A percentile compares a stretch with the other conserved stretches of the same genome.
These are phyloP conservation scores for Papilio protenor DNA, from an alignment of 2,888 invertebrate genomes.

Conservation along the genomic window DNA sequence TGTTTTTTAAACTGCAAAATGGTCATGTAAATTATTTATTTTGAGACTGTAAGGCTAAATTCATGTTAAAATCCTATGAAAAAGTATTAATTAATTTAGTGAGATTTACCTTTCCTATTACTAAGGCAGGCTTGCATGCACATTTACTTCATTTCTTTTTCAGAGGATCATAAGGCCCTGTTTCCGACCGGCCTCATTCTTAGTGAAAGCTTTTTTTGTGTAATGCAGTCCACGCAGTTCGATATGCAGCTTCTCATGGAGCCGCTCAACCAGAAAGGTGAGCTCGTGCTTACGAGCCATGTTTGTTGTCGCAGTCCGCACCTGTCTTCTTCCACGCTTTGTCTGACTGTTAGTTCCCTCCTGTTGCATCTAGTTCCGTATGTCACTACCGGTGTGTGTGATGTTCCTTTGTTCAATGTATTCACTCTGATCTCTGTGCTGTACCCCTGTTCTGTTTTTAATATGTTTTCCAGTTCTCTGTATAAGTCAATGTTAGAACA, in stretches of 20 bases:
- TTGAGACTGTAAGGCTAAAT: not conserved
- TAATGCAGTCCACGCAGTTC: slow-evolving; percentile 71
- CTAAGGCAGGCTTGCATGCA: slow-evolving; percentile 72
- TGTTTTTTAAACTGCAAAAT: not conserved
- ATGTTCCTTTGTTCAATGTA: slow-evolving; percentile 48
- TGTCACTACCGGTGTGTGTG: slow-evolving; percentile 22
- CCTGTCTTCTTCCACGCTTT: slow-evolving; percentile 52
- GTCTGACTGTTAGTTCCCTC: slow-evolving; percentile 40
- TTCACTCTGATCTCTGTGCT: slow-evolving; percentile 47
- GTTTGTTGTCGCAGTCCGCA: slow-evolving; percentile 57
- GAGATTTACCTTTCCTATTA: slow-evolving; percentile 39
- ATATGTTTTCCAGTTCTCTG: not conserved
- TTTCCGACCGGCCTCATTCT: slow-evolving; percentile 61
- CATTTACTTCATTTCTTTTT: slow-evolving; percentile 79
- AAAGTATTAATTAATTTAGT: not conserved
- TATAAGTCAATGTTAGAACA: not conserved
- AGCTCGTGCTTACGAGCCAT: slow-evolving; percentile 67
- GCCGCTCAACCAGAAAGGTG: slow-evolving; percentile 79
- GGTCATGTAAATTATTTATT: not conserved
- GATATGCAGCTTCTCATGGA: slow-evolving; percentile 74
- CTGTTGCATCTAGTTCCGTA: slow-evolving; percentile 50
- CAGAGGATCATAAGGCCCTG: slow-evolving; percentile 68
- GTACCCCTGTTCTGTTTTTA: not conserved
- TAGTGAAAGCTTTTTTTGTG: slow-evolving; percentile 80
- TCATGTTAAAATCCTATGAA: not conserved